Base-by-base conservation (phyloP, 2,888 invertebrate species). In the Drosophila mulleri region DNA sequence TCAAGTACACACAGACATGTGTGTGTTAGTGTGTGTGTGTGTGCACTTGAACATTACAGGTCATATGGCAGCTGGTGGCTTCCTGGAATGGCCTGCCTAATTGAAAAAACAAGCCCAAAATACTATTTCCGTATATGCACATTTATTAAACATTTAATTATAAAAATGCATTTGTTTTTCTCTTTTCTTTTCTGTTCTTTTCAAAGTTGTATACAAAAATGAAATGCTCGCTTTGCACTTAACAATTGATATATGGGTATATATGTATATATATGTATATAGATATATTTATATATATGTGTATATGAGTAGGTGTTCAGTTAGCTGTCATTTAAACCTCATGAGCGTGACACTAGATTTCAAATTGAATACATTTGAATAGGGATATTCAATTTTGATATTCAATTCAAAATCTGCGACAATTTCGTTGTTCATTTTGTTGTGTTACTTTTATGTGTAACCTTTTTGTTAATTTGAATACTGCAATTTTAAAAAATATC, bases 1-100 rank as follows among this genome's bases (percentile, higher is more conserved):
- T 84, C 86, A 84, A 88, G 84, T 88, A 85, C 88, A 75, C 54
- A 85, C 88, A n/a, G n/a, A n/a, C n/a, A n/a, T n/a, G n/a, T n/a
- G n/a, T n/a, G n/a, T n/a, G n/a, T n/a, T n/a, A n/a, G n/a, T n/a
- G n/a, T 45, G 44, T 53, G 53, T 52, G 72, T 23, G 60, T 61
- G 59, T 64, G 79, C 72, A 82, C 85, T 87, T 84, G 85, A 87
- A 68, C 67, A 76, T 57, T 52, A 69, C 64, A 70, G 77, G 76
- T 83, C 82, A 75, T 56, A 77, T 63, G 70, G 82, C 88, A 85
- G 83, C 76, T 78, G 81, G 62, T 74, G 66, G 53, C 75, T 77
- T 78, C 78, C 77, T 61, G 67, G 78, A 78, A 77, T 61, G 68
- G 63, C 11, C 44, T 11, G 58, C n/a, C 74, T 68, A 73, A 74